Evolutionary conservation across 2,888 invertebrate species (phyloP).

Genomic region (Cryptus viduatorius): DNA sequence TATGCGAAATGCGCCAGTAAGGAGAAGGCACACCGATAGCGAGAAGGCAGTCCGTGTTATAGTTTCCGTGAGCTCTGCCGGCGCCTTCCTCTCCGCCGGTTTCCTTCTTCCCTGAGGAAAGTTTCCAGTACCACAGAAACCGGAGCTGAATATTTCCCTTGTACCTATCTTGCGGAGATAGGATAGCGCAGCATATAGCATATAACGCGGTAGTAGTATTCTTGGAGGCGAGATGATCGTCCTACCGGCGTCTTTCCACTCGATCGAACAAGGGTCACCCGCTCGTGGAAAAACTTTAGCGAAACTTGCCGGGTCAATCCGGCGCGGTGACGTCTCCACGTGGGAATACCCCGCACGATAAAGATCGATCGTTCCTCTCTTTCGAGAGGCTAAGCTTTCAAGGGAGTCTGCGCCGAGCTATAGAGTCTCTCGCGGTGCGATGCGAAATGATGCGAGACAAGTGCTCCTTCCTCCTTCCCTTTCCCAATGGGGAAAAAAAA

Average conservation of each 20-base stretch:
- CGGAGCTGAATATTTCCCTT: constrained; percentile 74
- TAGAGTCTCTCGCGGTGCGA: constrained; percentile 37
- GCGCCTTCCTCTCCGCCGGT: constrained; percentile 25
- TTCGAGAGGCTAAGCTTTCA: constrained; percentile 49
- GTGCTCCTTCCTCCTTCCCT: constrained; percentile 16
- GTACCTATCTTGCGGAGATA: not conserved
- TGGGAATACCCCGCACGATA: constrained; percentile 63
- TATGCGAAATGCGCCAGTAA: constrained; percentile 37
- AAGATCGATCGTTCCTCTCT: constrained; percentile 68
- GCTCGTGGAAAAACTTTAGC: constrained; percentile 65
- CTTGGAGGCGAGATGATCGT: constrained; percentile 62
- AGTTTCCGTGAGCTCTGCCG: constrained; percentile 36
- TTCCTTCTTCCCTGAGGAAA: constrained; percentile 69
- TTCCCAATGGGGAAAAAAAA: not conserved
- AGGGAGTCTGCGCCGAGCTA: constrained; percentile 32
- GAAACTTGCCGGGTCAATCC: constrained; percentile 68
- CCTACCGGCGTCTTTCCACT: constrained; percentile 64
- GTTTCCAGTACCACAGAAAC: constrained; percentile 70
- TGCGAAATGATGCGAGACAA: constrained; percentile 46
- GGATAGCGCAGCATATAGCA: constrained; percentile 12
- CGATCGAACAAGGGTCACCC: constrained; percentile 68
- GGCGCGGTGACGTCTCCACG: constrained; percentile 60
- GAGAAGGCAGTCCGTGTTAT: constrained; percentile 11
- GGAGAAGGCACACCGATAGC: not conserved
- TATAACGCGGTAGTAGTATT: constrained; percentile 24